These are phyloP conservation scores for Gymnoscopelus microlampas DNA, from an alignment of 2,797 vertebrate species.

Conservation along the genomic window DNA sequence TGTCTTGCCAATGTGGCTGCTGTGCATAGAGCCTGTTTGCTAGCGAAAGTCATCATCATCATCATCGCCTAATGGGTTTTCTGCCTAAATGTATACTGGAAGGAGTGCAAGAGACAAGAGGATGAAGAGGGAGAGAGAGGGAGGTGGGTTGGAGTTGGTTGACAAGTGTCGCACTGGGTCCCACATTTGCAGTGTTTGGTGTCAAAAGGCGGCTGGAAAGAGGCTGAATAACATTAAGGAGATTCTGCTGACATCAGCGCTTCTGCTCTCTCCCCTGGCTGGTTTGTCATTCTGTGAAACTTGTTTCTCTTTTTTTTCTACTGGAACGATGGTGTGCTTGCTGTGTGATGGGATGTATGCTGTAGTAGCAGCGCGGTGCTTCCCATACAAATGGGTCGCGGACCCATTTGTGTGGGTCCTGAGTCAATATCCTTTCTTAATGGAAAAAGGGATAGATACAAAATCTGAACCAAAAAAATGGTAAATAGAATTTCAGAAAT, in stretches of 20 bases:
- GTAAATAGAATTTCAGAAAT: no score
- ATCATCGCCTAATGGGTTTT: slow-evolving; percentile 20
- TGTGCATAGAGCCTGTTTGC: no score
- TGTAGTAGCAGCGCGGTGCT: no score
- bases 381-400: no score
- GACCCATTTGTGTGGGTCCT: no score
- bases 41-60: neutral
- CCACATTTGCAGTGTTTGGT: slow-evolving; percentile 52
- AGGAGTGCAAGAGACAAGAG: slow-evolving; percentile 46
- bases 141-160: slow-evolving; percentile 54
- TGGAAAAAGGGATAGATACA: no score
- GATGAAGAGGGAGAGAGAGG: neutral
- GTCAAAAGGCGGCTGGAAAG: slow-evolving; percentile 47
- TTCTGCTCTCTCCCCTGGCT: slow-evolving; percentile 31
- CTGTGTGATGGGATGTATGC: slow-evolving; percentile 4
- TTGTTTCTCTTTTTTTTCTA: slow-evolving; percentile 14
- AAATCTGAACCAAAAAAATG: no score
- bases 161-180: slow-evolving; percentile 52
- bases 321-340: slow-evolving; percentile 19
- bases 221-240: slow-evolving; percentile 44
- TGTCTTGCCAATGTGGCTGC: no score
- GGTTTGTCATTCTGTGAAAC: slow-evolving; percentile 35
- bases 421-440: no score
- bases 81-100: slow-evolving; percentile 41
- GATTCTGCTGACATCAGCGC: slow-evolving; percentile 47